These are phyloP conservation scores for Planococcus citri DNA, from an alignment of 1,140 invertebrate genomes.

Conservation along the genomic window DNA sequence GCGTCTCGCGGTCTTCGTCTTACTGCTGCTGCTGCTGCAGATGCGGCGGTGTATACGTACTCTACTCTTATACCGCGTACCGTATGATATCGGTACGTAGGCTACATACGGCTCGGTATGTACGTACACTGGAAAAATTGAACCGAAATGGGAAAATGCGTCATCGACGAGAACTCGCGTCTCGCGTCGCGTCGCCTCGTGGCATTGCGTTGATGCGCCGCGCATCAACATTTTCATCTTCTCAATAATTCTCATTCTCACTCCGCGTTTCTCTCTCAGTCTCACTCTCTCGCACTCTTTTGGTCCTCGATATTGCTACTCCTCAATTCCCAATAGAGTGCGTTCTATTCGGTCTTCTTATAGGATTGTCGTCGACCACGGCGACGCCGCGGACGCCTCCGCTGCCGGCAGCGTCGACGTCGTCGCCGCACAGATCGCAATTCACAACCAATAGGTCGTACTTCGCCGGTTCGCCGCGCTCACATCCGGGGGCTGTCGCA, in stretches of 20 bases:
- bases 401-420: no score
- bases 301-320: background rate
- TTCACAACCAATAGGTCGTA: background rate
- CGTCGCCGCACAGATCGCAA: no score
- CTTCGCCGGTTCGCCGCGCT: background rate
- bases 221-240: background rate
- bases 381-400: no score
- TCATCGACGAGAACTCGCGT: background rate
- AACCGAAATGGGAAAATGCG: background rate
- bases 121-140: background rate
- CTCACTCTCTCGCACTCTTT: background rate
- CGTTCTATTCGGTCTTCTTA: background rate
- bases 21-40: no score
- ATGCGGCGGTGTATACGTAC: no score
- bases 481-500: background rate
- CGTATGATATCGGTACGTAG: no score
- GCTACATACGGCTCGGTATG: background rate
- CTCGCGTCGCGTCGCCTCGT: no score
- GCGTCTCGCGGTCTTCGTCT: no score
- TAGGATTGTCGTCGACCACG: no score
- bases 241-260: no score
- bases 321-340: background rate
- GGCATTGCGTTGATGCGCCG: no score
- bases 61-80: no score
- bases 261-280: background rate